Percentiles rank a stretch among this genome's conserved stretches.
Evolutionary conservation across 1,140 invertebrate genomes (phyloP).

Genomic region (Bilobella aurantiaca): DNA sequence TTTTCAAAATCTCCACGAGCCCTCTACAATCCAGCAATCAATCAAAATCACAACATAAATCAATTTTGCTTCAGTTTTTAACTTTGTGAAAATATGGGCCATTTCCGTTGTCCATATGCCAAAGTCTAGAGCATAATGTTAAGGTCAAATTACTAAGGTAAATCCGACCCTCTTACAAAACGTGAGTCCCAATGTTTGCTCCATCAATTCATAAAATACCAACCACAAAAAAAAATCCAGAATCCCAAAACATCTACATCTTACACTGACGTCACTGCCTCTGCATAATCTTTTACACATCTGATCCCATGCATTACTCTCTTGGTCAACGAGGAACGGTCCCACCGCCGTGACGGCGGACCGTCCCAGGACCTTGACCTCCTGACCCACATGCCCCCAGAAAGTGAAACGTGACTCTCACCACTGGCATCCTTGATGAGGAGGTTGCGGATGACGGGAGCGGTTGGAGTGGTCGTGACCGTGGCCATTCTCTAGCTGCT

Average conservation of each 20-base stretch:
- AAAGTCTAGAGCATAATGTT: background rate
- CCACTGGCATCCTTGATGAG: slow-evolving; percentile 55
- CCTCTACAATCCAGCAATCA: no score
- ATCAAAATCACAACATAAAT: background rate
- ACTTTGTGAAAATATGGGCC: background rate
- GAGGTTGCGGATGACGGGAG: slow-evolving; percentile 43
- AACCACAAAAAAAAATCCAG: background rate
- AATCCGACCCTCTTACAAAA: background rate
- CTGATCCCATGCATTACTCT: background rate
- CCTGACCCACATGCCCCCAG: background rate
- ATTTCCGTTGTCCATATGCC: background rate
- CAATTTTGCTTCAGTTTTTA: background rate
- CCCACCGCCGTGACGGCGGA: background rate
- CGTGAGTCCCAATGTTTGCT: background rate
- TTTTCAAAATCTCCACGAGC: no score
- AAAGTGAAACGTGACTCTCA: slow-evolving; percentile 40
- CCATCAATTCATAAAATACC: background rate
- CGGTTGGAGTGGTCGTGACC: slow-evolving; percentile 10
- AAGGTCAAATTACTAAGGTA: background rate
- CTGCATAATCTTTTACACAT: background rate
- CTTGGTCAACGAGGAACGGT: background rate
- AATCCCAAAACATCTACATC: background rate
- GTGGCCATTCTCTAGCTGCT: slow-evolving; percentile 16
- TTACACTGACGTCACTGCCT: background rate
- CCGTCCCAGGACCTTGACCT: background rate